Evolutionary conservation across 2,113 vertebrate species (phyloP).

Genomic region (Felis chaus): DNA sequence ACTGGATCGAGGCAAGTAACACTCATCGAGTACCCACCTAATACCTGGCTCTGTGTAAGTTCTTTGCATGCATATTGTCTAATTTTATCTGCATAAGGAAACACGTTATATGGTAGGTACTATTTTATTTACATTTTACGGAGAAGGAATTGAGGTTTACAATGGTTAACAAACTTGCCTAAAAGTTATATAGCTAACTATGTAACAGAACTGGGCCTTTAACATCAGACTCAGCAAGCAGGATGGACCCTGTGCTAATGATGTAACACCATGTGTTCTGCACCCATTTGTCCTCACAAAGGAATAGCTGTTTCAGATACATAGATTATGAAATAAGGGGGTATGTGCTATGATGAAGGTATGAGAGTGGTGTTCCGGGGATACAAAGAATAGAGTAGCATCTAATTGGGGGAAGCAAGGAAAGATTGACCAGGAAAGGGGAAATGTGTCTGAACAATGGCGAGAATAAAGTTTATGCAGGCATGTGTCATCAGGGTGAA

Average conservation of each 20-base stretch:
- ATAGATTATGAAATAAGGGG: neutral
- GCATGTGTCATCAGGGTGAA: accelerated
- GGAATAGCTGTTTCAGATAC: neutral
- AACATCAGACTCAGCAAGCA: neutral
- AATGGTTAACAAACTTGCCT: neutral
- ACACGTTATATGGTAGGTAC: neutral
- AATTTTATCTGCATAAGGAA: neutral
- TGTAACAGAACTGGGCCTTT: neutral
- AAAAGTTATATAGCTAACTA: neutral
- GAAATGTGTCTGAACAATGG: neutral
- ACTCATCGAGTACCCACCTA: neutral
- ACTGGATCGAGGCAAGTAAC: neutral
- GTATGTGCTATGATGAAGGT: accelerated
- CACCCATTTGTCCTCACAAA: neutral
- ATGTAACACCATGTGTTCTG: neutral
- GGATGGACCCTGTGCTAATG: neutral
- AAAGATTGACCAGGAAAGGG: neutral
- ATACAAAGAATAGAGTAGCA: neutral
- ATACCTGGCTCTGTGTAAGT: neutral
- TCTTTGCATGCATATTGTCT: neutral
- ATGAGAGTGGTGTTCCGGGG: neutral
- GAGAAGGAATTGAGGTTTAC: neutral
- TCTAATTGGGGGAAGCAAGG: neutral
- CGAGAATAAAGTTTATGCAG: neutral
- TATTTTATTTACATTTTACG: neutral